phyloP scores from a whole-genome alignment of 64 coral and sea anemone species.

The Dendronephthya gigantea region DNA sequence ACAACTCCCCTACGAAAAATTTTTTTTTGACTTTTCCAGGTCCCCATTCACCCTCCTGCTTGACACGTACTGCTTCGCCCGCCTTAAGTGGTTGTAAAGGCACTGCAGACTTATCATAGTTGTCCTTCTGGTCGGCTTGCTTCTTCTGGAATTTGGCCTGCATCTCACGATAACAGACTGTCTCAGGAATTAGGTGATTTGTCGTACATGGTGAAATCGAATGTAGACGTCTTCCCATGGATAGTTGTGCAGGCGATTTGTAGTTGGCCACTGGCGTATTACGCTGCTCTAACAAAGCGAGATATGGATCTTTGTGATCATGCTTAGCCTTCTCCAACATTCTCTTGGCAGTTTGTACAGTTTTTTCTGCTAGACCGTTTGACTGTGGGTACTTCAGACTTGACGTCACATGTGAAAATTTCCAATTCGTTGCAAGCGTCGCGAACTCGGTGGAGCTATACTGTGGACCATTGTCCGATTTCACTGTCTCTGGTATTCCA shows the following conservation, averaged over 20 bases:
- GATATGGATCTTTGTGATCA: slow-evolving; percentile 34
- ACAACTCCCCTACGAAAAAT: too few relatives aligned
- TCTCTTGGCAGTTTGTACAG: not conserved
- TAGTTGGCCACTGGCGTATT: slow-evolving; percentile 19
- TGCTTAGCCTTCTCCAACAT: slow-evolving; percentile 4
- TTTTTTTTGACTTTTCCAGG: too few relatives aligned
- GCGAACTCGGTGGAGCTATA: not conserved
- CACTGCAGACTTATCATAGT: too few relatives aligned
- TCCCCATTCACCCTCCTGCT: too few relatives aligned
- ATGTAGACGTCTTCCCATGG: not conserved
- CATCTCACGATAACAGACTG: too few relatives aligned
- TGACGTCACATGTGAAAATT: slow-evolving; percentile 3
- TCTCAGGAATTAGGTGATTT: too few relatives aligned
- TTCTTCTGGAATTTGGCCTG: too few relatives aligned
- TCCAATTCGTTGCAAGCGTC: not conserved
- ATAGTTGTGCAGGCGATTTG: slow-evolving; percentile 27
- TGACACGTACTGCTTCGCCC: too few relatives aligned
- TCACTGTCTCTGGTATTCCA: slow-evolving; percentile 26
- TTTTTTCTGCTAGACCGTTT: slow-evolving; percentile 21
- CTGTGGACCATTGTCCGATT: slow-evolving; percentile 11
- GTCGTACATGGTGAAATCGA: not conserved
- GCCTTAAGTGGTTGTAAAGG: too few relatives aligned
- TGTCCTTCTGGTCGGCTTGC: too few relatives aligned
- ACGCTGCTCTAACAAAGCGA: slow-evolving; percentile 24
- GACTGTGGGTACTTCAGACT: slow-evolving; percentile 8